phyloP scores from a whole-genome alignment of 1,140 invertebrate genomes.

The Yoshiicerus persimilis region DNA sequence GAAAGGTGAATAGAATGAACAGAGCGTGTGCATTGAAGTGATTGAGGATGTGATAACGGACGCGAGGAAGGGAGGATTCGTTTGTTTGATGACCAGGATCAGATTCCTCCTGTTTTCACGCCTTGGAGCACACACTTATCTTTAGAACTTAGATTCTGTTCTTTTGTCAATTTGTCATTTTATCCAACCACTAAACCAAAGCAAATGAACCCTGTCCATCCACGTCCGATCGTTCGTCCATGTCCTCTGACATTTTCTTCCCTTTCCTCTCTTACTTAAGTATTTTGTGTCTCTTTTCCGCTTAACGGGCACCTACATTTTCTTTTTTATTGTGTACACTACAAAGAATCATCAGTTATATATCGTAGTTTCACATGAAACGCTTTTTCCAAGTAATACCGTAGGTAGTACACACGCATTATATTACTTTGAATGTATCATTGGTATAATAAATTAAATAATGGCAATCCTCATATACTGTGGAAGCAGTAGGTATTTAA shows the following conservation, averaged over 20 bases:
- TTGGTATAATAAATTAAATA: not conserved
- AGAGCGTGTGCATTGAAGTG: not conserved
- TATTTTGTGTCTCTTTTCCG: not conserved
- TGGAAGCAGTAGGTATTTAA: not conserved
- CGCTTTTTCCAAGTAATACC: too few species aligned
- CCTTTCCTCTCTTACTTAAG: not conserved
- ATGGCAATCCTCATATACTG: not conserved
- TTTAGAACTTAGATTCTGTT: not conserved
- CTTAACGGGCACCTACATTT: not conserved
- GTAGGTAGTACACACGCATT: too few species aligned
- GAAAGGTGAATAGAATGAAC: not conserved
- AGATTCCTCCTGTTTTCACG: slow-evolving; percentile 26
- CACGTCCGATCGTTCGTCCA: not conserved
- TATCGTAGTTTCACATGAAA: too few species aligned
- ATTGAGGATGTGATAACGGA: not conserved
- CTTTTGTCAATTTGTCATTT: slow-evolving; percentile 34
- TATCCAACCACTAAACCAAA: slow-evolving; percentile 14
- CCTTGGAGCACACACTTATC: slow-evolving; percentile 23
- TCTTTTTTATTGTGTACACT: not conserved
- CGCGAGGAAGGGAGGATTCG: not conserved
- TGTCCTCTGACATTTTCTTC: not conserved
- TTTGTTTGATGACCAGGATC: slow-evolving; percentile 25
- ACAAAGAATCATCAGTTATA: too few species aligned
- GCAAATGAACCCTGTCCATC: not conserved
- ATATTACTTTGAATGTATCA: too few species aligned